These are phyloP conservation scores for Nymphalis c-album DNA, from an alignment of 2,888 invertebrate genomes.

Conservation along the genomic window DNA sequence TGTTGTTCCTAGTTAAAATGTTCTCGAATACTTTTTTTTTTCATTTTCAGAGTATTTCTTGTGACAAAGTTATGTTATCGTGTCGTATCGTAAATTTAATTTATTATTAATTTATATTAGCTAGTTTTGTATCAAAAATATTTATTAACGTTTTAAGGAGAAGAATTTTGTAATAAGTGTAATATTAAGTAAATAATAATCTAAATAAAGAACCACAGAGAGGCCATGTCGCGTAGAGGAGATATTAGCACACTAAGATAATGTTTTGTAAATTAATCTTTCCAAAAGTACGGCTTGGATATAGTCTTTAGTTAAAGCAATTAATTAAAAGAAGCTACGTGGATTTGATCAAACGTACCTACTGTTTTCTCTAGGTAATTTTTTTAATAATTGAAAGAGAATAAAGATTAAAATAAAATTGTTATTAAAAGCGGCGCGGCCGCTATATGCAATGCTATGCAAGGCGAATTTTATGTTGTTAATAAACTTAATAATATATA, in stretches of 20 bases:
- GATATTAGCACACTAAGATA: background rate
- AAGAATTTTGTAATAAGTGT: background rate
- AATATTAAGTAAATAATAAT: slow-evolving; percentile 4
- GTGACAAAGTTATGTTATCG: too few species aligned
- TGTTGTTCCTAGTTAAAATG: too few species aligned
- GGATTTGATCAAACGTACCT: slow-evolving; percentile 11
- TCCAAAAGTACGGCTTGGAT: background rate
- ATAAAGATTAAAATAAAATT: background rate
- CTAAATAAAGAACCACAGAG: slow-evolving; percentile 1
- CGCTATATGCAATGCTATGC: background rate
- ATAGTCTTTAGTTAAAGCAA: slow-evolving; percentile 2
- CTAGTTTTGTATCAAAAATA: too few species aligned
- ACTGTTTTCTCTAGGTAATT: slow-evolving; percentile 10
- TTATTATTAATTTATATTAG: too few species aligned
- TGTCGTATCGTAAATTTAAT: too few species aligned
- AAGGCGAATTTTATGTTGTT: background rate
- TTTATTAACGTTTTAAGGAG: background rate
- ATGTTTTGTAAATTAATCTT: slow-evolving; percentile 55
- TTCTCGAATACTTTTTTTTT: too few species aligned
- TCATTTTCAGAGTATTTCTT: too few species aligned
- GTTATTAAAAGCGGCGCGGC: background rate
- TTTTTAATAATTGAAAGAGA: background rate
- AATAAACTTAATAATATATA: too few species aligned
- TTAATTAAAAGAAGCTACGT: slow-evolving; percentile 6
- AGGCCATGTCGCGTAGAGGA: background rate